A percentile compares a stretch with the other conserved stretches of the same genome.
These are phyloP conservation scores for Leptobrachium ailaonicum DNA, from an alignment of 2,113 vertebrate genomes.

Conservation along the genomic window DNA sequence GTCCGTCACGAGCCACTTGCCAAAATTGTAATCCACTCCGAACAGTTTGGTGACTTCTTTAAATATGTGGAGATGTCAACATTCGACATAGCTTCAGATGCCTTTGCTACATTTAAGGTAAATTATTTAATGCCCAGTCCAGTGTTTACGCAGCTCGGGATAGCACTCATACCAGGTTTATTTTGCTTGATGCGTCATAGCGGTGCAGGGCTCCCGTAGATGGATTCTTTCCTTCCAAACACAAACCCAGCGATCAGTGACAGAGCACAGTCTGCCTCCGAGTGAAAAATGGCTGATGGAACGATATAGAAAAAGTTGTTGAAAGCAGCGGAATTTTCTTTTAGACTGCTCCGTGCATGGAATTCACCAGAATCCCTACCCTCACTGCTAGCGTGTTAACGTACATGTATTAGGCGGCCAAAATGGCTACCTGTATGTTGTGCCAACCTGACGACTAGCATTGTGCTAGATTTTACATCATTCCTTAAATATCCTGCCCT, in stretches of 20 bases:
- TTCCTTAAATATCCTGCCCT: no score
- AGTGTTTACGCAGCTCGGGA: conserved; percentile 37
- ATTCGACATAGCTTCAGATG: conserved; percentile 96
- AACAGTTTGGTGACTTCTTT: conserved; percentile 90
- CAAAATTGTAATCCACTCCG: conserved; percentile 86
- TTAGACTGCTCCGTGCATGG: not conserved
- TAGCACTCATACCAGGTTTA: conserved; percentile 10
- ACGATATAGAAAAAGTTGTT: not conserved
- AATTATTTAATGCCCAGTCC: conserved; percentile 50
- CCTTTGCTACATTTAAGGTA: conserved; percentile 97
- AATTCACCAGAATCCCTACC: no score
- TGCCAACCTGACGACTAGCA: no score
- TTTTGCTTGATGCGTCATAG: conserved; percentile 9
- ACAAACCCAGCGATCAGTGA: not conserved
- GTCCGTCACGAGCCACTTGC: conserved; percentile 94
- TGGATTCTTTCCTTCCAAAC: not conserved
- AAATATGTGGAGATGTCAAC: conserved; percentile 95
- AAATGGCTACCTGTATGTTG: no score
- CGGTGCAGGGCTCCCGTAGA: not conserved
- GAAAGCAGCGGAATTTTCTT: not conserved
- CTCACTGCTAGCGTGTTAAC: no score
- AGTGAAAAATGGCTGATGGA: not conserved
- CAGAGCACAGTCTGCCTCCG: not conserved
- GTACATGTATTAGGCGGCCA: no score
- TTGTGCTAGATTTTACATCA: no score